Evolutionary conservation across 2,888 invertebrate species (phyloP).

Genomic region (Eudemis profundana): DNA sequence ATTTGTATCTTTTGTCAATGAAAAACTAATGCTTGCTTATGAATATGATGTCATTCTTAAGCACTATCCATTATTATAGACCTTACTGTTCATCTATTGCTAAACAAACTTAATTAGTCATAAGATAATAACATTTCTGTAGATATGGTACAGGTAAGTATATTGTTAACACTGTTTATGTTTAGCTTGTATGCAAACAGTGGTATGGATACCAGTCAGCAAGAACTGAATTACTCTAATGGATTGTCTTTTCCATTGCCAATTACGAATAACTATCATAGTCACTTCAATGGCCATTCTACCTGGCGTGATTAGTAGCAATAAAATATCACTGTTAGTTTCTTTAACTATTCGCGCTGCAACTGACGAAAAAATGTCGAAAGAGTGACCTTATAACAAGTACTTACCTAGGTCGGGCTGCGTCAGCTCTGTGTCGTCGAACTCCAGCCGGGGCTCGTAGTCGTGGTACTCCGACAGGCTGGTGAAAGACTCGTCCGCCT

Average conservation of each 20-base stretch:
- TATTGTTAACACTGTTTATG: too few species aligned
- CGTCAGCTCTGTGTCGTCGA: slow-evolving; percentile 95
- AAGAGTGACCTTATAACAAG: slow-evolving; percentile 38
- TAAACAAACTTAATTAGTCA: too few species aligned
- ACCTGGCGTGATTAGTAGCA: slow-evolving; percentile 15
- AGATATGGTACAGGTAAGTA: too few species aligned
- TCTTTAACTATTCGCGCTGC: slow-evolving; percentile 17
- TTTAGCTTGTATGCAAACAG: too few species aligned
- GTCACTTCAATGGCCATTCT: slow-evolving; percentile 4
- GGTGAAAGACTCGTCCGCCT: slow-evolving; percentile 91
- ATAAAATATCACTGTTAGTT: background rate
- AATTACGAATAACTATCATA: slow-evolving; percentile 1
- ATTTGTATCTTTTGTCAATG: too few species aligned
- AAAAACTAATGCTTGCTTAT: too few species aligned
- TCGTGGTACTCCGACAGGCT: slow-evolving; percentile 96
- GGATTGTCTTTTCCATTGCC: background rate
- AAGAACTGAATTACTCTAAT: background rate
- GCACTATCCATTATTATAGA: too few species aligned
- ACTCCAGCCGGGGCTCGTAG: slow-evolving; percentile 97
- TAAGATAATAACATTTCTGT: too few species aligned
- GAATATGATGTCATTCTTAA: too few species aligned
- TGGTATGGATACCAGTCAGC: too few species aligned
- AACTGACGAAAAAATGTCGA: slow-evolving; percentile 4
- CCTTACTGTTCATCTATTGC: too few species aligned
- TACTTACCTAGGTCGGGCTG: slow-evolving; percentile 87